Evolutionary conservation across 37 sponge, comb jelly and placozoan species (phyloP), one percentile per base, ranked within the genome.

Genomic region (Ephydatia muelleri): DNA sequence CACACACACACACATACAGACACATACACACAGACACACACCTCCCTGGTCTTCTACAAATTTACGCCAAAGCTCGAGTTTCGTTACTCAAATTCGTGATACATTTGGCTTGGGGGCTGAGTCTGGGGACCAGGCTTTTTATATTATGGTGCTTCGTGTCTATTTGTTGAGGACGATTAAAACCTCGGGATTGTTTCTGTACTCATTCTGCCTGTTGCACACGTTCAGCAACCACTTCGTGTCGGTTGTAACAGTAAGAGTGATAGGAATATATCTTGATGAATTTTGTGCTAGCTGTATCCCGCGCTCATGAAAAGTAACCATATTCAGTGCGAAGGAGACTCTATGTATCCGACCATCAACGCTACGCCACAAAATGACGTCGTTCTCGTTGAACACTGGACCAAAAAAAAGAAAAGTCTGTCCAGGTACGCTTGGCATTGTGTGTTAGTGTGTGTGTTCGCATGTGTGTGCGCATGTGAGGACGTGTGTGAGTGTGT

Each of bases 301-400:
- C 29, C 4, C 27, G 5, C 30, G 8, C 70, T 11, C 70, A 75
- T 8, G 8, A 3, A 43, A 5, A 36, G 5, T 13, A 35, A 21
- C 3, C 27, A 21, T 8, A 40, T 65, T 2, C 73, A 83, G 84
- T 83, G 84, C n/a, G 72, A 83, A 39, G 75, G 57, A 28, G 49
- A 83, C 26, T 83, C 84, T 8, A 83, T 83, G 84, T 73, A 83
- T 26, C 84, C 84, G 0, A 83, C 84, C 22, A 73, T 83, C 23
- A 83, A 83, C 37, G 3, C 8, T 0, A 28, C 65, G 23, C 21
- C 48, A 19, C n/a, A 25, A 28, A 34, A 73, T 74, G 84, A 83
- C 29, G 32, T 68, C 1, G 31, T 83, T 0, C 27, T 83, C 11
- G 84, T 83, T 26, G 84, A 83, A 23, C 34, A 36, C 72, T 71